A percentile compares a stretch with the other conserved stretches of the same genome.
Evolutionary conservation across 1,140 invertebrate genomes (phyloP).

Genomic region (Aphelenchoides besseyi): DNA sequence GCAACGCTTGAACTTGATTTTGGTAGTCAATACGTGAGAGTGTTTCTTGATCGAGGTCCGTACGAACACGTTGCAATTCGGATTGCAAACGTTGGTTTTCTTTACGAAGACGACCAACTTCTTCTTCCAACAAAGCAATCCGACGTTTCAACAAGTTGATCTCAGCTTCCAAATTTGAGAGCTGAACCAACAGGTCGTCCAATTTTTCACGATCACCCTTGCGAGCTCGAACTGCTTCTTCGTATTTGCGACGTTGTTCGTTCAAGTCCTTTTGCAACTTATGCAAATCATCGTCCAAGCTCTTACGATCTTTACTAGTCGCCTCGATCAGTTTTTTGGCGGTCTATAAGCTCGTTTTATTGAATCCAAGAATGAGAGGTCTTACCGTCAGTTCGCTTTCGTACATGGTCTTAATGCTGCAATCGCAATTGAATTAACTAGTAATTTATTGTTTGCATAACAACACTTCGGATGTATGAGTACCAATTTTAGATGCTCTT

Average conservation of each 20-base stretch:
- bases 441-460: too few species aligned
- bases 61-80: conserved; percentile 55
- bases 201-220: conserved; percentile 46
- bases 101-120: conserved; percentile 54
- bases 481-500: too few species aligned
- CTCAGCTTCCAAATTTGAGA: conserved; percentile 59
- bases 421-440: too few species aligned
- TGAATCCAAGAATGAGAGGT: background rate
- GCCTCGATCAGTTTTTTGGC: conserved; percentile 56
- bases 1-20: conserved; percentile 59
- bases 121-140: conserved; percentile 58
- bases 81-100: conserved; percentile 54
- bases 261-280: conserved; percentile 51
- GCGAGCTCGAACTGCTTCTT: conserved; percentile 55
- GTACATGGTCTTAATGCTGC: conserved; percentile 65
- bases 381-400: conserved; percentile 64
- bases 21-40: conserved; percentile 62
- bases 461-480: too few species aligned
- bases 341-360: conserved; percentile 25
- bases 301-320: conserved; percentile 41
- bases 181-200: conserved; percentile 54
- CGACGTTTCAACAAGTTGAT: conserved; percentile 58
- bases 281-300: conserved; percentile 44
- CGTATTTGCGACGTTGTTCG: conserved; percentile 58
- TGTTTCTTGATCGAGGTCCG: conserved; percentile 59